phyloP scores from a whole-genome alignment of 1,140 invertebrate genomes.

The Phymorhynchus buccinoides region DNA sequence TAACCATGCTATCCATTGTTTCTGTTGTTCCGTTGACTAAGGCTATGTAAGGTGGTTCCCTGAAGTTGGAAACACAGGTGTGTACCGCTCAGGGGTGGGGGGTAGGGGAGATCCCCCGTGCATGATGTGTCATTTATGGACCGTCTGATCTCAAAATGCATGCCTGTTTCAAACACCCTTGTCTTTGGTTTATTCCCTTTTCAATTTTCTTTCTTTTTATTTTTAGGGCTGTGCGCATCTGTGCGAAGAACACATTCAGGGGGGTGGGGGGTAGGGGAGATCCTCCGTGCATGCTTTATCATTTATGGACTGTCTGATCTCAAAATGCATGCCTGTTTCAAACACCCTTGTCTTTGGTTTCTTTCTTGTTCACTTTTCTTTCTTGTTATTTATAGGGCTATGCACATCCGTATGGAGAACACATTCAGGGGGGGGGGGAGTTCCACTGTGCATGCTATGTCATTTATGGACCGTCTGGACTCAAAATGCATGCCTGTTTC shows the following conservation, averaged over 20 bases:
- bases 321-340: background rate
- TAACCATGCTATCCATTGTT: background rate
- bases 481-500: background rate
- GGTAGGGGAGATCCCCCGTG: too few relatives aligned
- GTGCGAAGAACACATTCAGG: too few relatives aligned
- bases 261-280: too few relatives aligned
- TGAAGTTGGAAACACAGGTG: constrained; percentile 43
- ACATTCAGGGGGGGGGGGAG: too few relatives aligned
- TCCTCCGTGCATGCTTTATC: background rate
- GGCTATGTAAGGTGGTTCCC: constrained; percentile 45
- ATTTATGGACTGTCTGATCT: background rate
- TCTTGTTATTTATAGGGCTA: too few relatives aligned
- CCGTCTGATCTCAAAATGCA: background rate
- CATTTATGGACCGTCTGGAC: background rate
- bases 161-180: too few relatives aligned
- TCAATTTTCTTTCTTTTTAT: background rate
- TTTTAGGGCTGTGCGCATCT: too few relatives aligned
- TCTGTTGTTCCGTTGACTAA: constrained; percentile 26
- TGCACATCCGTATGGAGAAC: too few relatives aligned
- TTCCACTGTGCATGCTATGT: background rate
- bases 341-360: too few relatives aligned
- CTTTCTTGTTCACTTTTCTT: too few relatives aligned
- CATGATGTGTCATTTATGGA: background rate
- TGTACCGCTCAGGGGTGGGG: too few relatives aligned
- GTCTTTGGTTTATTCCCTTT: background rate